phyloP scores from a whole-genome alignment of 2,888 invertebrate species.

The Stegana nigrithorax region DNA sequence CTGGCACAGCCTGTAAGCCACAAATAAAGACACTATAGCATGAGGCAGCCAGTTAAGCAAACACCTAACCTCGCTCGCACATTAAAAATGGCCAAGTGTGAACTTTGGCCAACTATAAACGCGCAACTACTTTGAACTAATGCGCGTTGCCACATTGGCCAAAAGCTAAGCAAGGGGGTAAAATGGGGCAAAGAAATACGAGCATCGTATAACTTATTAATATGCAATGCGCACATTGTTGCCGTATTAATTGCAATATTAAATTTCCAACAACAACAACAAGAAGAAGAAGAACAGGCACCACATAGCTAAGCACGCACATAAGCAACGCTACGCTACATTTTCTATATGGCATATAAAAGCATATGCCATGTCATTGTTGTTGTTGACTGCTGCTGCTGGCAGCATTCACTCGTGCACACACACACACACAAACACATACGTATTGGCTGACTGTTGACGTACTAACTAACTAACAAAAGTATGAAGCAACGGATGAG shows the following conservation, averaged over 20 bases:
- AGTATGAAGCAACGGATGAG: conserved; percentile 1
- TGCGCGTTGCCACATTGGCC: too few species aligned
- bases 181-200: too few species aligned
- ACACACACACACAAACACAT: not conserved
- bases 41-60: too few species aligned
- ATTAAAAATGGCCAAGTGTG: not conserved
- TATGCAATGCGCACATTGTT: conserved; percentile 60
- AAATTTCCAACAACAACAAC: conserved; percentile 53
- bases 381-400: too few species aligned
- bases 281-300: not conserved
- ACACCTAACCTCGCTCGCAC: not conserved
- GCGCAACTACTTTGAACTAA: conserved; percentile 2
- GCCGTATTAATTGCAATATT: conserved; percentile 61
- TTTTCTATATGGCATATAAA: too few species aligned
- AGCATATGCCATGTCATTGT: too few species aligned
- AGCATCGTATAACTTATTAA: conserved; percentile 53
- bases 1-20: too few species aligned
- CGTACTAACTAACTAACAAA: too few species aligned
- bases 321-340: too few species aligned
- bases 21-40: too few species aligned
- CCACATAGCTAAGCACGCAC: conserved; percentile 35
- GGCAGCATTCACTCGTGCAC: conserved; percentile 7
- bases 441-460: too few species aligned
- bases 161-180: too few species aligned
- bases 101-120: not conserved